Base-by-base conservation (phyloP, 2,113 vertebrate species). In the Dicaeum eximium region DNA sequence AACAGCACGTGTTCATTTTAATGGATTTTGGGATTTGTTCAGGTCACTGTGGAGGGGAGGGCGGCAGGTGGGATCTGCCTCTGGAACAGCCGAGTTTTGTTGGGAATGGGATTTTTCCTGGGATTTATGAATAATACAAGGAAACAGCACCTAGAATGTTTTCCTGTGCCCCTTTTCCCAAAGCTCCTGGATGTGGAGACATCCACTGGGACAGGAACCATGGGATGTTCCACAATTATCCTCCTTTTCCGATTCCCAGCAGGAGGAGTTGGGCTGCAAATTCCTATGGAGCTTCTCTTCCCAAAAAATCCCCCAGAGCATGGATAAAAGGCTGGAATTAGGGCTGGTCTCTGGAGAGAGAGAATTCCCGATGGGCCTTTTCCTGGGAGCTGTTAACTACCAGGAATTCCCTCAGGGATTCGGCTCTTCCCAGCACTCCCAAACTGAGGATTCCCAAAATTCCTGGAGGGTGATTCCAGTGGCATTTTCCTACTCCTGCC, bases 1-100 rank as follows among this genome's bases (percentile, higher is more conserved):
- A 54, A 17, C 53, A 51, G 71, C 37, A 7, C 66, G 56, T 5
- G 1, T 8, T 15, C 9, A 4, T 75, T 69, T 80, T 48, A 40
- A 78, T 2, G 15, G 45, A 33, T 77, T 88, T 56, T 25, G 38
- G 88, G 62, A 78, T 78, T 62, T 40, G 2, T 13, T n/a, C 0
- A 1, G 57, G 66, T 51, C 30, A 2, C 17, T 2, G 1, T 7
- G 2, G 37, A 75, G 35, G 66, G 40, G 54, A 72, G 54, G 48
- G 22, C 0, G 1, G 17, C 22, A 12, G 35, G 45, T 0, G 0
- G 45, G 37, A 60, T 11, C 51, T 1, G 24, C n/a, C 70, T 14
- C 40, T 8, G 60, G 45, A 80, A 12, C 6, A 14, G 48, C 48
- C 0, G 7, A 7, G 30, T 31, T 86, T 86, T 71, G 40, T 80